Conservation (phyloP, 2,888 invertebrate species). For the Eupithecia tripunctaria region DNA sequence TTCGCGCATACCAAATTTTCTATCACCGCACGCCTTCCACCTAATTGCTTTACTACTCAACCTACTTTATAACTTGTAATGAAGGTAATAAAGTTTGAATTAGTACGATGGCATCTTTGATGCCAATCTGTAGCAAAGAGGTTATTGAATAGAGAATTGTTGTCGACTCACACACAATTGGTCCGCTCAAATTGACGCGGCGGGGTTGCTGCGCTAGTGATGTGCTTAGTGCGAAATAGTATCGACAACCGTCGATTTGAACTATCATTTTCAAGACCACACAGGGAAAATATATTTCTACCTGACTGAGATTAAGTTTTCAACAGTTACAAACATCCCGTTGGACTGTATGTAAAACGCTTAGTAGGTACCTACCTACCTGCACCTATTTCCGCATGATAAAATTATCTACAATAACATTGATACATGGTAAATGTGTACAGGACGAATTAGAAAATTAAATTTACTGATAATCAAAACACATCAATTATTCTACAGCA, state of each 20-base stretch:
- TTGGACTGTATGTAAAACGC: background rate
- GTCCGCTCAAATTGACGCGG: constrained; percentile 74
- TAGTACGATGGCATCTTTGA: constrained; percentile 48
- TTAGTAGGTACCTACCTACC: too few species aligned
- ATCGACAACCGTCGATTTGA: background rate
- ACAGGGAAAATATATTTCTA: background rate
- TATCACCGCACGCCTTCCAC: constrained; percentile 52
- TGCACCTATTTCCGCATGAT: background rate
- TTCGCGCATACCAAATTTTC: constrained; percentile 56
- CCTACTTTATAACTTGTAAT: constrained; percentile 14
- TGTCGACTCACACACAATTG: constrained; percentile 78
- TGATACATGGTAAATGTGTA: too few species aligned
- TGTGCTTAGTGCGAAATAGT: constrained; percentile 41
- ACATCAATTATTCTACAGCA: background rate
- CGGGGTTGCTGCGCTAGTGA: constrained; percentile 71
- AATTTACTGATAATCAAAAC: background rate
- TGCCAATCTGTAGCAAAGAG: constrained; percentile 72
- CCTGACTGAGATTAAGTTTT: background rate
- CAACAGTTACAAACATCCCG: too few species aligned
- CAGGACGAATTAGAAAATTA: background rate
- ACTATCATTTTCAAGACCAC: constrained; percentile 2
- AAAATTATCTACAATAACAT: background rate
- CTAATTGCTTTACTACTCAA: constrained; percentile 42
- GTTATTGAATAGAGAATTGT: constrained; percentile 79
- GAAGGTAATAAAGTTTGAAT: constrained; percentile 25